A percentile compares a stretch with the other conserved stretches of the same genome.
Evolutionary conservation across 2,797 vertebrate genomes (phyloP).

Genomic region (Gymnothorax javanicus): DNA sequence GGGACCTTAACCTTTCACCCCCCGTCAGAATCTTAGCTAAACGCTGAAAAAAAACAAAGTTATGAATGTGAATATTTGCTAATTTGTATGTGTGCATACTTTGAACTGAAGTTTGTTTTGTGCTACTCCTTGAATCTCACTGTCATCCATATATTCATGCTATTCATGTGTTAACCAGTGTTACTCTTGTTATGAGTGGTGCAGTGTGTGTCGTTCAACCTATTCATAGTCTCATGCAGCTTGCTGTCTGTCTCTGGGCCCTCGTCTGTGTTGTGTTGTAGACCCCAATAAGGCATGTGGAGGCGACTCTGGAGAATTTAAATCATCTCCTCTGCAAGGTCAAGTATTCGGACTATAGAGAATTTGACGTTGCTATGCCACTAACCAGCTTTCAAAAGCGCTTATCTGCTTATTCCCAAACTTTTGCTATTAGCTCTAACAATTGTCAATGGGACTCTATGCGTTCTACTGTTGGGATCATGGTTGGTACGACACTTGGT

Average conservation of each 20-base stretch:
- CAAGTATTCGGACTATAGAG: conserved; percentile 56
- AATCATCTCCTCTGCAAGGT: conserved; percentile 65
- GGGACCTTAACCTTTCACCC: background rate
- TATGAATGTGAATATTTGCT: background rate
- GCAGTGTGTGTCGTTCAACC: background rate
- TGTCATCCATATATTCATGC: background rate
- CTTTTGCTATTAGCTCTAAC: conserved; percentile 4
- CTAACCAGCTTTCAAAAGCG: conserved; percentile 55
- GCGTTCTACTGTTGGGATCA: too few species aligned
- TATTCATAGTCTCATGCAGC: background rate
- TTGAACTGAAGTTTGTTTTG: background rate
- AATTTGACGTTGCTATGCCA: conserved; percentile 40
- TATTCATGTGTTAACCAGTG: background rate
- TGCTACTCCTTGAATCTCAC: background rate
- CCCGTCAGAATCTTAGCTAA: background rate
- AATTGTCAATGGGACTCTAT: background rate
- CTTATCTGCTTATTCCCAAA: background rate
- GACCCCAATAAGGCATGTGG: conserved; percentile 60
- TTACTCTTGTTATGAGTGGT: conserved; percentile 4
- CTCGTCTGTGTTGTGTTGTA: conserved; percentile 47
- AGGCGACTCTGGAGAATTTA: conserved; percentile 65
- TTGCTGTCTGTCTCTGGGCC: conserved; percentile 41
- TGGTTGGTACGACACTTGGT: background rate
- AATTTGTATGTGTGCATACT: background rate
- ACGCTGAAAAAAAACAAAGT: background rate